Conservation (phyloP, 1,140 invertebrate genomes). For the Halesus radiatus region DNA sequence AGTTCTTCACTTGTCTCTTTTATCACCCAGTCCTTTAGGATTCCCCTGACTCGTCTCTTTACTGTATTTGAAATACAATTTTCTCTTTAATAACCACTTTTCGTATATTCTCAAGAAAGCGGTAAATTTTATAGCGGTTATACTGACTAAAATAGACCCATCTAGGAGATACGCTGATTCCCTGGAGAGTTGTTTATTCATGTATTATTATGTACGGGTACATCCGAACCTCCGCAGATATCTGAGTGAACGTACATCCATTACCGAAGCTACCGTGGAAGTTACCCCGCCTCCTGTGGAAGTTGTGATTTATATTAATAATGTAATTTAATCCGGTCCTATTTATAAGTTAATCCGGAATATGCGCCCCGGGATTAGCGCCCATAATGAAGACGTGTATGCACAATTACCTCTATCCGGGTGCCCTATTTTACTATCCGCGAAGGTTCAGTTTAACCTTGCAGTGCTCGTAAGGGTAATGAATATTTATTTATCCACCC, state of each 20-base stretch:
- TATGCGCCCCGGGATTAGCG: constrained; percentile 8
- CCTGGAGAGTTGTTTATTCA: neutral
- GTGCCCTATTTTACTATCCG: neutral
- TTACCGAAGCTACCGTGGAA: constrained; percentile 5
- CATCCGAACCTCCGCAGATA: neutral
- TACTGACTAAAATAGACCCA: no score
- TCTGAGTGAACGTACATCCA: neutral
- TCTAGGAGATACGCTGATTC: neutral
- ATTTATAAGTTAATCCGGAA: constrained; percentile 14
- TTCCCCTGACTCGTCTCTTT: neutral
- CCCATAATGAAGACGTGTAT: constrained; percentile 11
- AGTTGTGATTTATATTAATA: constrained; percentile 31
- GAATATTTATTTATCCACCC: neutral
- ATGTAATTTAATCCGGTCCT: constrained; percentile 30
- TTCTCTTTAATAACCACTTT: no score
- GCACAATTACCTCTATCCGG: neutral
- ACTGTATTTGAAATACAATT: neutral
- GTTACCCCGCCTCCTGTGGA: neutral
- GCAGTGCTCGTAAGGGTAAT: neutral
- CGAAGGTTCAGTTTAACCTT: neutral
- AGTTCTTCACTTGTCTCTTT: neutral
- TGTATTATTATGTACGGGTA: no score
- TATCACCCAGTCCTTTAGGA: neutral
- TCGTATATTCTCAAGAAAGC: no score
- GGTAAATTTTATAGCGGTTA: no score